A percentile compares a stretch with the other conserved stretches of the same genome.
Conservation (phyloP, 2,113 vertebrate species). For the Fregata magnificens region DNA sequence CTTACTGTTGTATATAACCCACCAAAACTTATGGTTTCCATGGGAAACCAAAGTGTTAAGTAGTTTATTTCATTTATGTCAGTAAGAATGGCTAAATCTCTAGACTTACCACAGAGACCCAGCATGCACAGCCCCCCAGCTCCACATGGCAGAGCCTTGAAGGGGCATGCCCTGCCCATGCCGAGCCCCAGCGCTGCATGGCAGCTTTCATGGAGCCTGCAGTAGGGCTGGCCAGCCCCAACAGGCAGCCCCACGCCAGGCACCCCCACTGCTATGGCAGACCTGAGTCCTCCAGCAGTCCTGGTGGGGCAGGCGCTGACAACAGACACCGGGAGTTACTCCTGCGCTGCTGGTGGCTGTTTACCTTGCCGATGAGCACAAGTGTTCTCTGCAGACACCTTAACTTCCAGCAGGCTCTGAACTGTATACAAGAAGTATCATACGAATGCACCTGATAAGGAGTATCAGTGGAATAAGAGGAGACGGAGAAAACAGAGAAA, state of each 20-base stretch:
- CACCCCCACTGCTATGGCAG: background rate
- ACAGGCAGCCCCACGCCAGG: background rate
- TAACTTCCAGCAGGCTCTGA: background rate
- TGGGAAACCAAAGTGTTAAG: background rate
- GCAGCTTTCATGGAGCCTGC: background rate
- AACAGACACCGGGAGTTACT: background rate
- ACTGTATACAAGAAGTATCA: background rate
- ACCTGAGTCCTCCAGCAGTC: background rate
- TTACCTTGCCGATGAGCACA: background rate
- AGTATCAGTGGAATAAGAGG: background rate
- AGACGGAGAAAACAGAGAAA: background rate
- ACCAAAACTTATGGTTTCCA: background rate
- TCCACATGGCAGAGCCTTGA: background rate
- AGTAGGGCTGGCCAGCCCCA: background rate
- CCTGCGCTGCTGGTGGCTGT: no score
- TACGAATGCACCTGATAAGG: background rate
- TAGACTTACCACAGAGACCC: no score
- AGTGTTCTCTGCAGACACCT: background rate
- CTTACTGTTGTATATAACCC: background rate
- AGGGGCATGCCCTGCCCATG: background rate
- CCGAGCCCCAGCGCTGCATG: background rate
- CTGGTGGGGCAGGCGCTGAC: background rate
- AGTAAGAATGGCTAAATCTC: background rate
- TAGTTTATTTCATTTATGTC: background rate
- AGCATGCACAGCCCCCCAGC: background rate